Base-by-base conservation (phyloP, 2,797 vertebrate genomes). In the Danio aesculapii region DNA sequence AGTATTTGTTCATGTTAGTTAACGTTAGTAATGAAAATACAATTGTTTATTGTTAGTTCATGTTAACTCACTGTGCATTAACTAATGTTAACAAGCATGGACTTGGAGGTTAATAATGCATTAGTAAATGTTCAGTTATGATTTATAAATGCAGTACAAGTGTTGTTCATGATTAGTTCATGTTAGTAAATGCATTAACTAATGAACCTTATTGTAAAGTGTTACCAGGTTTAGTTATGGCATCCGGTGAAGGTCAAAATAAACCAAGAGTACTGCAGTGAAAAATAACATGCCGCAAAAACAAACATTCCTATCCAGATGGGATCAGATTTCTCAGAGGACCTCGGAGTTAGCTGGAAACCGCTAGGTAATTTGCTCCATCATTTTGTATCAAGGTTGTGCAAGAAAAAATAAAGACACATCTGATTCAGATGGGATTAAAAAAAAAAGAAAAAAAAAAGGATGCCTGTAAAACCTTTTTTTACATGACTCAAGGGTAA, bases 201-300 rank as follows among this genome's bases (percentile, higher is more conserved):
- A n/a, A n/a, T n/a, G n/a, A n/a, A n/a, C n/a, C n/a, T n/a, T n/a
- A n/a, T n/a, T n/a, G n/a, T n/a, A n/a, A n/a, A n/a, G n/a, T n/a
- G n/a, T n/a, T n/a, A n/a, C n/a, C n/a, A n/a, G n/a, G n/a, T n/a
- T n/a, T n/a, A n/a, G n/a, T n/a, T n/a, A 52, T 0, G 8, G 5
- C 41, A 12, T 70, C 30, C 30, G 12, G 30, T 6, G 10, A 70
- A 70, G 49, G 50, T 53, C 68, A 43, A 70, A 70, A 41, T 53
- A 41, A 70, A 53, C 52, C 0, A 70, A 14, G 6, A 53, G 68
- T 41, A 70, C 10, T 55, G 9, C 53, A 53, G 30, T 41, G 8
- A 17, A 70, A 70, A 70, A 41, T 30, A 50, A 68, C 41, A 41
- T 53, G 10, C 16, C 10, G 30, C 68, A 70, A 55, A 41, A 70